phyloP scores from a whole-genome alignment of 2,797 vertebrate genomes.

The Danio albolineatus region DNA sequence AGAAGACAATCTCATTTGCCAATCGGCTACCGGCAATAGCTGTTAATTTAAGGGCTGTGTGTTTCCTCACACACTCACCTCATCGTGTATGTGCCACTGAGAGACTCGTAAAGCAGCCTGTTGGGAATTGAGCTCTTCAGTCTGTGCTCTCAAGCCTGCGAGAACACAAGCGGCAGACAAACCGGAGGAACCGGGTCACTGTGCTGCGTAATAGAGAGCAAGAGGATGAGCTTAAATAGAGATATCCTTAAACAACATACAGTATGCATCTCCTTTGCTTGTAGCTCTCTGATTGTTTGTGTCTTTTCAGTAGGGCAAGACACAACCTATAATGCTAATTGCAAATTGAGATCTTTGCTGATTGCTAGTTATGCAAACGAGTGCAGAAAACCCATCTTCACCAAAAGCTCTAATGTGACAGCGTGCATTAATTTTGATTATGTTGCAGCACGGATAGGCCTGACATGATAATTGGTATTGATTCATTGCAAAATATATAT shows the following conservation, averaged over 20 bases:
- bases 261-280: not conserved
- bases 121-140: constrained; percentile 20
- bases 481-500: too few relatives aligned
- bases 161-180: constrained; percentile 15
- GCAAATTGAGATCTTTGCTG: not conserved
- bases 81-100: not conserved
- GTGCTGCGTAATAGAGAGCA: constrained; percentile 8
- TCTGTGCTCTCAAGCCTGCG: not conserved
- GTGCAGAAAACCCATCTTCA: not conserved
- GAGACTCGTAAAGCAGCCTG: constrained; percentile 4
- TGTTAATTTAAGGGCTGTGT: constrained; percentile 28
- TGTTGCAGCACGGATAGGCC: too few relatives aligned
- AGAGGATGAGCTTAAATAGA: constrained; percentile 6
- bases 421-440: too few relatives aligned
- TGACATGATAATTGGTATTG: too few relatives aligned
- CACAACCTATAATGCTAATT: not conserved
- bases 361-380: not conserved
- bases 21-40: constrained; percentile 19
- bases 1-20: constrained; percentile 36
- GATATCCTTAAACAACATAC: not conserved
- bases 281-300: not conserved
- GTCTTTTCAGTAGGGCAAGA: not conserved
- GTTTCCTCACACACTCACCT: constrained; percentile 30
- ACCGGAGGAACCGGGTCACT: not conserved
- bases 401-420: too few relatives aligned